Percentiles rank a stretch among this genome's conserved stretches.
Evolutionary conservation across 2,113 vertebrate species (phyloP).

Genomic region (Origma solitaria): DNA sequence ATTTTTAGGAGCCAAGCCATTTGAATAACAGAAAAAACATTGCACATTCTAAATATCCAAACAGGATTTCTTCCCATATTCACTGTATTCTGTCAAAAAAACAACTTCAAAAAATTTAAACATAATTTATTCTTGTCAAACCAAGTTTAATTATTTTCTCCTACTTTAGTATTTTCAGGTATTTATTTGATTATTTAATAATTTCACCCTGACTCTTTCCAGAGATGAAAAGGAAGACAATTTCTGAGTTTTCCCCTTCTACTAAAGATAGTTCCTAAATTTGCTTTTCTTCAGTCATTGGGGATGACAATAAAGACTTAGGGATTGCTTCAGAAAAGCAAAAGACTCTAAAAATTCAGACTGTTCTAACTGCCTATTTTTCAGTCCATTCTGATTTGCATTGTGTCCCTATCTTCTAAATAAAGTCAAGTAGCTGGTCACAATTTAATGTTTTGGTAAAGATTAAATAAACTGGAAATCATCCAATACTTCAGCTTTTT

Average conservation of each 20-base stretch:
- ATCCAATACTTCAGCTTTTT: background rate
- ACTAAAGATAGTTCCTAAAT: background rate
- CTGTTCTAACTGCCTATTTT: background rate
- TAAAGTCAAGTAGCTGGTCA: background rate
- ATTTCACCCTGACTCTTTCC: background rate
- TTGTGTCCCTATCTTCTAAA: background rate
- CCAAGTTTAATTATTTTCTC: background rate
- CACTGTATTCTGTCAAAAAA: background rate
- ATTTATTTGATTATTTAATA: background rate
- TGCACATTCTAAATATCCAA: background rate
- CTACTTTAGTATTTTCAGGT: background rate
- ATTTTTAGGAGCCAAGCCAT: background rate
- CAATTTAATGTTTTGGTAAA: background rate
- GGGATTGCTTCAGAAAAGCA: background rate
- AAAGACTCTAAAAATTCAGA: background rate
- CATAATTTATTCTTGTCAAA: background rate
- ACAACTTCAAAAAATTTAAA: background rate
- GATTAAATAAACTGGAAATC: background rate
- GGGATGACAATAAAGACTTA: background rate
- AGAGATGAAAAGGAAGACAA: background rate
- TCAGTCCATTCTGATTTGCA: background rate
- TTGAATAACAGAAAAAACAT: background rate
- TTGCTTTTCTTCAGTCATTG: background rate
- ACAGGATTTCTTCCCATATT: background rate
- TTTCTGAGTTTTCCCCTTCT: background rate